Conservation (phyloP, 2,888 invertebrate genomes). For the Rhodophaea formosa region DNA sequence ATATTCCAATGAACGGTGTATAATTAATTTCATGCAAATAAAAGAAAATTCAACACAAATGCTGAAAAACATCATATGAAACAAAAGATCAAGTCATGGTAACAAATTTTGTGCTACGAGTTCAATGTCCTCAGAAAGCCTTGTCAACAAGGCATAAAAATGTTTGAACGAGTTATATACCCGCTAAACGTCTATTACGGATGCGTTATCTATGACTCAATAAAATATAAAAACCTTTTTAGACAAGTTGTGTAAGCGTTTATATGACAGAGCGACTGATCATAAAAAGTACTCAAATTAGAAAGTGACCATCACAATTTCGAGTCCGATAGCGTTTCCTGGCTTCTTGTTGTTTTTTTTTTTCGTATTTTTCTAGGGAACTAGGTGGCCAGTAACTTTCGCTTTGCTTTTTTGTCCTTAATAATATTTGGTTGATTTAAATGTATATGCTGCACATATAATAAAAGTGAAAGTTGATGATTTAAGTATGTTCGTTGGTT, state of each 20-base stretch:
- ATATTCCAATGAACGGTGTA: no score
- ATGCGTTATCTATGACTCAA: conserved; percentile 5
- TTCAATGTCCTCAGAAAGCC: neutral
- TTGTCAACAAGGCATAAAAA: neutral
- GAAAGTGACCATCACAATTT: conserved; percentile 21
- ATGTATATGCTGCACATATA: no score
- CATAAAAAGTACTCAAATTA: conserved; percentile 14
- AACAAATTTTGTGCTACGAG: neutral
- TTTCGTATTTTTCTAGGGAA: no score
- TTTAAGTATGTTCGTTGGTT: no score
- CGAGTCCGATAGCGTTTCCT: neutral
- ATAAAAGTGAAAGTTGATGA: no score
- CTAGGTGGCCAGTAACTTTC: no score
- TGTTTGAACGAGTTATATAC: conserved; percentile 8
- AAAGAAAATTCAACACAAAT: no score
- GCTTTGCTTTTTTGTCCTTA: no score
- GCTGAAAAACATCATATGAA: neutral
- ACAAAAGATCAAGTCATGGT: neutral
- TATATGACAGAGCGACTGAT: neutral
- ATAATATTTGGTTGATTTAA: no score
- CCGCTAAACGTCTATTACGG: neutral
- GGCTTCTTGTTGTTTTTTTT: no score
- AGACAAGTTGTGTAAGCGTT: neutral
- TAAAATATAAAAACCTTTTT: neutral
- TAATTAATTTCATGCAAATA: no score